Evolutionary conservation across 2,797 vertebrate genomes (phyloP), one percentile per base, ranked within the genome.

Genomic region (Cyclopterus lumpus): DNA sequence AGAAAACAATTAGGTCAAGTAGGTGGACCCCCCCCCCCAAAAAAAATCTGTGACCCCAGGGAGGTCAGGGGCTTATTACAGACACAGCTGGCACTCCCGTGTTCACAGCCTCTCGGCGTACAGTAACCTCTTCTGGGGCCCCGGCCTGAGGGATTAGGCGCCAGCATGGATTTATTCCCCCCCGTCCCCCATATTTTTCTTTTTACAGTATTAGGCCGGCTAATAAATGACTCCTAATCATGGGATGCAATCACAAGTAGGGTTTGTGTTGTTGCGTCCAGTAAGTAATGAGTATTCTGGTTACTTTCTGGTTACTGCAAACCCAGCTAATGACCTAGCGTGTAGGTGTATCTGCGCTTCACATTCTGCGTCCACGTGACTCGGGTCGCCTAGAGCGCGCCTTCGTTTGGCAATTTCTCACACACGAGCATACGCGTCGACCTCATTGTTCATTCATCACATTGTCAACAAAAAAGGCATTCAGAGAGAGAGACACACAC

Each of bases 1-100:
- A 84, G 71, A 88, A 91, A 93, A 88, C 89, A 92, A 93, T 86
- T 77, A 88, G 89, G 93, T 94, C 90, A 90, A 87, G 93, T 88
- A 78, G 90, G 85, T 84, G 88, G 75, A 86, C 82, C 46, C 36
- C 73, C 67, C 84, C 18, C 46, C 20, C 46, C 42, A 46, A 6
- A 18, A 46, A 2, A 20, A 78, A 80, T 82, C 84, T 26, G 32
- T 71, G 84, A 61, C 82, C 90, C 38, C 36, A 10, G 58, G 60
- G 83, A 80, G 81, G 70, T 63, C 44, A 15, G 38, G 81, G 77
- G 73, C 80, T 92, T 76, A 91, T 91, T 83, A 89, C 2, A 40
- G 87, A 32, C 86, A 77, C 84, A 89, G 88, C 83, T 86, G 80
- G 75, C 73, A 54, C 59, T 84, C 68, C 38, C 9, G 6, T 79